phyloP scores from a whole-genome alignment of 1,140 invertebrate species.

The Nephila pilipes region DNA sequence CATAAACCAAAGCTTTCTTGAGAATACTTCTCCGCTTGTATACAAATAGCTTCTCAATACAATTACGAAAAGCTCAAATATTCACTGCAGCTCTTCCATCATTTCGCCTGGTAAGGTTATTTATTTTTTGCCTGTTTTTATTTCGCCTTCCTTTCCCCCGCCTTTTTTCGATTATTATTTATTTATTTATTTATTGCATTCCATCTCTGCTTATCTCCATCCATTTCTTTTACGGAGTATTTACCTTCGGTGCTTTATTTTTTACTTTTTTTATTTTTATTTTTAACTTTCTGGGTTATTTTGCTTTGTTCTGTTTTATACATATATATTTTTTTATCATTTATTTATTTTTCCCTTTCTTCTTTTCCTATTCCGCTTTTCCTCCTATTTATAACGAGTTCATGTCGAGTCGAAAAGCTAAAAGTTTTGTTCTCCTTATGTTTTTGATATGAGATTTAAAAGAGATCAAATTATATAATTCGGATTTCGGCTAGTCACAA shows the following conservation, averaged over 20 bases:
- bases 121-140: conserved; percentile 46
- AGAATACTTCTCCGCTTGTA: conserved; percentile 69
- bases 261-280: conserved; percentile 20
- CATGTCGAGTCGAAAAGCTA: conserved; percentile 35
- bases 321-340: conserved; percentile 26
- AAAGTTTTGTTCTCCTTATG: conserved; percentile 31
- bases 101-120: conserved; percentile 18
- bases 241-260: conserved; percentile 63
- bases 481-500: conserved; percentile 69
- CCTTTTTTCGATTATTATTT: conserved; percentile 55
- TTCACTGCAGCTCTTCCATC: conserved; percentile 35
- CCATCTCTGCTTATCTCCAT: conserved; percentile 56
- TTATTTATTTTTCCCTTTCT: conserved; percentile 46
- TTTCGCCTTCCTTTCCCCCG: neutral
- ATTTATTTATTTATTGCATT: conserved; percentile 72
- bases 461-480: conserved; percentile 77
- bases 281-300: conserved; percentile 31
- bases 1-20: conserved; percentile 73
- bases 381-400: conserved; percentile 71
- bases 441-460: conserved; percentile 75
- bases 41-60: conserved; percentile 76
- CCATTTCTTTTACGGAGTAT: conserved; percentile 62
- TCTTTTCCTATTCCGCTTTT: conserved; percentile 16
- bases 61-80: conserved; percentile 75
- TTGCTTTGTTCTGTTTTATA: neutral